Conservation (phyloP, 2,888 invertebrate genomes). For the Drosophila rellima region DNA sequence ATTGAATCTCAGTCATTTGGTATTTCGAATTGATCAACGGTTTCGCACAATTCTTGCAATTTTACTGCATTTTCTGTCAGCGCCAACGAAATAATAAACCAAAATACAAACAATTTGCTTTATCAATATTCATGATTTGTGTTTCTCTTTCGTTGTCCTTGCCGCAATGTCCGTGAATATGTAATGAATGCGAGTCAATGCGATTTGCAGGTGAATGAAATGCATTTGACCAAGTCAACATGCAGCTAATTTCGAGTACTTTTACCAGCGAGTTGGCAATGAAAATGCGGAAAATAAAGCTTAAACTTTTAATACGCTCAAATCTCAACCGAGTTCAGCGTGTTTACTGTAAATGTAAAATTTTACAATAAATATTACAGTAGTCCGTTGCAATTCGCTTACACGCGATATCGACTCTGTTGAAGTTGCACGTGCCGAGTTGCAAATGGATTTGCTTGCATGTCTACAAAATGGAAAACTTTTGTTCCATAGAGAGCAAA, state of each 20-base stretch:
- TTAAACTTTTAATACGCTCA: slow-evolving; percentile 6
- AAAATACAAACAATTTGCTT: slow-evolving; percentile 66
- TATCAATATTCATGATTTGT: slow-evolving; percentile 74
- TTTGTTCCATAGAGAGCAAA: slow-evolving; percentile 3
- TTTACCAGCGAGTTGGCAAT: slow-evolving; percentile 14
- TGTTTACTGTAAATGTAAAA: slow-evolving; percentile 4
- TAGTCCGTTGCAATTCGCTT: slow-evolving; percentile 29
- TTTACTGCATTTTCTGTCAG: slow-evolving; percentile 36
- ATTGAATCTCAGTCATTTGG: neutral
- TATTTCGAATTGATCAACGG: neutral
- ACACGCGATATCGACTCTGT: slow-evolving; percentile 29
- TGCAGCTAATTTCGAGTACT: slow-evolving; percentile 49
- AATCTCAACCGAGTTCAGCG: slow-evolving; percentile 1
- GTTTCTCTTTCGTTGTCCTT: slow-evolving; percentile 9
- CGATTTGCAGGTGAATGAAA: slow-evolving; percentile 51
- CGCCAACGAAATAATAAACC: slow-evolving; percentile 54
- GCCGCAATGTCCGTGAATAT: slow-evolving; percentile 65
- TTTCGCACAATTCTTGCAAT: slow-evolving; percentile 31
- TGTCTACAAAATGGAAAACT: slow-evolving; percentile 39
- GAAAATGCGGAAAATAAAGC: neutral
- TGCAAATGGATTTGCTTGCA: slow-evolving; percentile 62
- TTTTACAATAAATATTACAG: slow-evolving; percentile 21
- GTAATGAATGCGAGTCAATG: slow-evolving; percentile 57
- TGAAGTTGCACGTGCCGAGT: slow-evolving; percentile 58
- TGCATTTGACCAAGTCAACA: slow-evolving; percentile 57